These are phyloP conservation scores for Cyclophora punctaria DNA, from an alignment of 2,888 invertebrate genomes.

Conservation along the genomic window DNA sequence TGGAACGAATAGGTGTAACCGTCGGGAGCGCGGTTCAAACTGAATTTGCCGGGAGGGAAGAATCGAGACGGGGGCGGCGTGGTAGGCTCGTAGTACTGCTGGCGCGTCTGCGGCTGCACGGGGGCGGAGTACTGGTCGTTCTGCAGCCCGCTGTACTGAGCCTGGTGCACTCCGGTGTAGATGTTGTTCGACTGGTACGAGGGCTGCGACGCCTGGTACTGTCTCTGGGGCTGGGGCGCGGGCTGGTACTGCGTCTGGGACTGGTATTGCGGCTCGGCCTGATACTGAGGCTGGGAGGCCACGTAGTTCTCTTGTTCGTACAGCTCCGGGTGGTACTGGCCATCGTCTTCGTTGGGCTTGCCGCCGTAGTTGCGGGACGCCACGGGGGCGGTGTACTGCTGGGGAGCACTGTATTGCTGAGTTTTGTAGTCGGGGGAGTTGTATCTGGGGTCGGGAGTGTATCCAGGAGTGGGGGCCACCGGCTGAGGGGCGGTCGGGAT, in stretches of 20 bases:
- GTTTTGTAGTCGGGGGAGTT: constrained; percentile 69
- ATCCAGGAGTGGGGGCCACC: constrained; percentile 72
- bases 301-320: constrained; percentile 64
- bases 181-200: constrained; percentile 57
- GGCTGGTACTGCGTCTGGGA: constrained; percentile 50
- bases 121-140: constrained; percentile 43
- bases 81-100: constrained; percentile 72
- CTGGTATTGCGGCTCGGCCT: constrained; percentile 45
- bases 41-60: constrained; percentile 90
- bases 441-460: constrained; percentile 72
- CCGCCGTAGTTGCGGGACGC: constrained; percentile 63
- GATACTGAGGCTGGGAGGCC: constrained; percentile 54
- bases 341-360: constrained; percentile 67
- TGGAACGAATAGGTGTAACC: constrained; percentile 91
- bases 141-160: constrained; percentile 64
- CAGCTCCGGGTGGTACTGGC: constrained; percentile 69
- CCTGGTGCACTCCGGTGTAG: constrained; percentile 66
- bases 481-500: constrained; percentile 80
- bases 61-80: constrained; percentile 84
- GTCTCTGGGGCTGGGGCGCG: constrained; percentile 38
- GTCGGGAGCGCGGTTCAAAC: constrained; percentile 89
- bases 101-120: constrained; percentile 24
- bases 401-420: constrained; percentile 59
- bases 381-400: constrained; percentile 67
- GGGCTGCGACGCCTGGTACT: constrained; percentile 33